Percentiles rank a stretch among this genome's conserved stretches.
Evolutionary conservation across 2,797 vertebrate genomes (phyloP).

Genomic region (Hyperoplus immaculatus): DNA sequence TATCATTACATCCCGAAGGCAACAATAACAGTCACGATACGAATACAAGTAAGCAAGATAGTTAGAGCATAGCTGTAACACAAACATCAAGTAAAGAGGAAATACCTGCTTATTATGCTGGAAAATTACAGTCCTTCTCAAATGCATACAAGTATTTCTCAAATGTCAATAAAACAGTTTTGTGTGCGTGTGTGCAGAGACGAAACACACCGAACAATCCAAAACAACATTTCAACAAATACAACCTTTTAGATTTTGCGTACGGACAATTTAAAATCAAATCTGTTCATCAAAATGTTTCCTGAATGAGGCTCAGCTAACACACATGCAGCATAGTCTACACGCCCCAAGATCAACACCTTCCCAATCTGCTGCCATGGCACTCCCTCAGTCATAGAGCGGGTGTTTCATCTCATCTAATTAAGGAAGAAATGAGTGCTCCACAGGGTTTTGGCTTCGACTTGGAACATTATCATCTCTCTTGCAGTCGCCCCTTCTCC

Average conservation of each 20-base stretch:
- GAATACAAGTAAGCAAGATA: neutral
- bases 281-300: conserved; percentile 17
- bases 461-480: conserved; percentile 66
- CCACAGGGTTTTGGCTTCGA: conserved; percentile 53
- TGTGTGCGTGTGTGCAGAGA: neutral
- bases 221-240: neutral
- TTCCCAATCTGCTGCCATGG: conserved; percentile 43
- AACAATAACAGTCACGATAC: conserved; percentile 15
- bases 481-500: conserved; percentile 49
- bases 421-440: conserved; percentile 64
- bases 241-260: neutral
- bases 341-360: conserved; percentile 26
- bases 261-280: neutral
- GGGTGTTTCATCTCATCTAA: conserved; percentile 59
- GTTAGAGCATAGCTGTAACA: conserved; percentile 12
- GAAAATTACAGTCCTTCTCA: conserved; percentile 4
- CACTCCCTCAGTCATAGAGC: conserved; percentile 47
- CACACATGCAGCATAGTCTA: conserved; percentile 15
- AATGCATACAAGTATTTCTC: neutral
- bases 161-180: no score
- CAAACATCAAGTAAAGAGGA: conserved; percentile 8
- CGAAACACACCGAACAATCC: neutral
- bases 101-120: neutral
- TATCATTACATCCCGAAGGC: conserved; percentile 11
- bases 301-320: conserved; percentile 16